Evolutionary conservation across 1,140 invertebrate species (phyloP), one percentile per base, ranked within the genome.

Genomic region (Hestina assimilis): DNA sequence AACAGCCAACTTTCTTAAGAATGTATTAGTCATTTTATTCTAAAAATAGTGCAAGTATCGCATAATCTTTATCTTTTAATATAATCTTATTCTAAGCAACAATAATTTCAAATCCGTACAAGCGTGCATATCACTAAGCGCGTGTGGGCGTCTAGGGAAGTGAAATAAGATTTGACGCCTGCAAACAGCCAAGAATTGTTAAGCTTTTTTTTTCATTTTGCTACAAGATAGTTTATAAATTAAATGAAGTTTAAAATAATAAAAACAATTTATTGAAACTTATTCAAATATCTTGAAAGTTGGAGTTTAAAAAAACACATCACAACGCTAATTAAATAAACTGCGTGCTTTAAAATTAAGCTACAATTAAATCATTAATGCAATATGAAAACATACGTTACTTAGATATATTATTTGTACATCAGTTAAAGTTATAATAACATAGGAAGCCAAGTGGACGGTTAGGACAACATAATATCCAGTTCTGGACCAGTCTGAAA

Each of bases 111-210:
- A 17, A 40, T 40, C 8, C 33, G 9, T 26, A 40, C 47, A 50
- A 38, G 12, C 43, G 29, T 53, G 20, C 17, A 20, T 29, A 17
- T 41, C 38, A 28, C 41, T 33, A 40, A 52, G 21, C 33, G 42
- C 17, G 57, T 45, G 57, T 59, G 57, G 57, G 57, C 43, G 57
- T 42, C 57, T 24, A 19, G 56, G 50, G 50, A 59, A 59, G 57
- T 52, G 35, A 43, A 52, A 59, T 59, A 35, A 15, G 42, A 47
- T 23, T 15, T 47, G 57, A 59, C 57, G 57, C 50, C 38, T 51
- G 50, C 57, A 46, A 35, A 53, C 29, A 53, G 43, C 21, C 47
- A 20, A 33, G 57, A 51, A 59, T 59, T 59, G 47, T 53, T 59
- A 52, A 51, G 43, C 12, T 12, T 31, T 46, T 53, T 53, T 33